These are phyloP conservation scores for Dasyornis broadbenti DNA, from an alignment of 2,113 vertebrate species.

Conservation along the genomic window DNA sequence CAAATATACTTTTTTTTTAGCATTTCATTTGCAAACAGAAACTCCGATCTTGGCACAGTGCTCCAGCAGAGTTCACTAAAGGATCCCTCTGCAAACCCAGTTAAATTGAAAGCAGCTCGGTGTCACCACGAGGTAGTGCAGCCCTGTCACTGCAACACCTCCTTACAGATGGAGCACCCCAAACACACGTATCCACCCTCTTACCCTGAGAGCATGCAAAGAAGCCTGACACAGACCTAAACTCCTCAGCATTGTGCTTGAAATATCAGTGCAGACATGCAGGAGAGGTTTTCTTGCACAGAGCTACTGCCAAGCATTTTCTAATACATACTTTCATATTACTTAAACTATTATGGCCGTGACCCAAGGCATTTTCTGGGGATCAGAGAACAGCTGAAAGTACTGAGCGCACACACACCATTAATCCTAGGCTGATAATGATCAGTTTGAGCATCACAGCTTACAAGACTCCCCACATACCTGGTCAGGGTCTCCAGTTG, in stretches of 20 bases:
- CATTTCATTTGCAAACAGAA: neutral
- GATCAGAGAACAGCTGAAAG: neutral
- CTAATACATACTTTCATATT: neutral
- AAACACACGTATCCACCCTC: neutral
- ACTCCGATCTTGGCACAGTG: fast-evolving
- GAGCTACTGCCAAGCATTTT: neutral
- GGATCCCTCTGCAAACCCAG: neutral
- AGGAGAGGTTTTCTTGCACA: neutral
- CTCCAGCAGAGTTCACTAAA: neutral
- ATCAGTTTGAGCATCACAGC: neutral
- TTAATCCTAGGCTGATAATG: neutral
- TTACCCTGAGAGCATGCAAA: neutral
- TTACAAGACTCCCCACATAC: neutral
- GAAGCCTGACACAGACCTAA: neutral
- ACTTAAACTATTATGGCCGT: neutral
- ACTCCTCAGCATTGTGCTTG: neutral
- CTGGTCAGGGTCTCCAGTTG: neutral
- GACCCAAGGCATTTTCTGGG: neutral
- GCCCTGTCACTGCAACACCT: fast-evolving
- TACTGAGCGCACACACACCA: neutral
- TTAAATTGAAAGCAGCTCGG: neutral
- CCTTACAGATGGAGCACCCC: neutral
- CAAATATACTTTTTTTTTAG: neutral
- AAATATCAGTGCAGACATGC: neutral
- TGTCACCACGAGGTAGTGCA: neutral